Base-by-base conservation (phyloP, 1,140 invertebrate species). In the Papilio dardanus region DNA sequence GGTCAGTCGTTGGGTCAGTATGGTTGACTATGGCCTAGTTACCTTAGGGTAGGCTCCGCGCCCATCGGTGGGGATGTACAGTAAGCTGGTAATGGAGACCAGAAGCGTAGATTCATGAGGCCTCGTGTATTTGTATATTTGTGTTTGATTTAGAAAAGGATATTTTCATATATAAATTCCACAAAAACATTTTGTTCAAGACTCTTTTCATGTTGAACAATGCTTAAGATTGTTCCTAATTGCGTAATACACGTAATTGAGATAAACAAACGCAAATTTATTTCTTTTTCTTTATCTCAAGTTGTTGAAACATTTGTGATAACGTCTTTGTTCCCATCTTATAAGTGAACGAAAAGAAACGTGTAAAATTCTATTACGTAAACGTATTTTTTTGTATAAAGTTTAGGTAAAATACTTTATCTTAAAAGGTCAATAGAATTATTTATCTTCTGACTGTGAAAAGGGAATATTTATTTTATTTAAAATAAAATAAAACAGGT, bases 251-350 rank as follows among this genome's bases (percentile, higher is more conserved):
- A 28, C 24, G 54, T 62, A 24, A 28, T 62, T 62, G 12, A 62
- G 54, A 62, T 62, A 62, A 30, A 62, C 21, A 10, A 62, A 62
- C 24, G 5, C 21, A 62, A 62, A 28, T 62, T 62, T 62, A 62
- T 62, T 62, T 58, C 24, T 58, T 28, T 62, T 30, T 62, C 54
- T 62, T 62, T 62, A 62, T 62, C 21, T 58, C 24, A 62, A 62
- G 54, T 28, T 58, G 21, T 58, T 62, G 24, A 62, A 3, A 24
- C 24, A 16, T 62, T 12, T 12, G 54, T 30, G 54, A 62, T 62
- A 62, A 62, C 24, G 54, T 16, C 54, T 62, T 62, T 62, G 54
- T 54, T 54, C 24, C 19, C 19, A 28, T 24, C n/a, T 50, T 50
- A 50, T 24, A 58, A 58, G 50, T 21, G 21, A 58, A 58, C 50